These are phyloP conservation scores for Nanorana parkeri DNA, from an alignment of 2,113 vertebrate genomes.

Conservation along the genomic window DNA sequence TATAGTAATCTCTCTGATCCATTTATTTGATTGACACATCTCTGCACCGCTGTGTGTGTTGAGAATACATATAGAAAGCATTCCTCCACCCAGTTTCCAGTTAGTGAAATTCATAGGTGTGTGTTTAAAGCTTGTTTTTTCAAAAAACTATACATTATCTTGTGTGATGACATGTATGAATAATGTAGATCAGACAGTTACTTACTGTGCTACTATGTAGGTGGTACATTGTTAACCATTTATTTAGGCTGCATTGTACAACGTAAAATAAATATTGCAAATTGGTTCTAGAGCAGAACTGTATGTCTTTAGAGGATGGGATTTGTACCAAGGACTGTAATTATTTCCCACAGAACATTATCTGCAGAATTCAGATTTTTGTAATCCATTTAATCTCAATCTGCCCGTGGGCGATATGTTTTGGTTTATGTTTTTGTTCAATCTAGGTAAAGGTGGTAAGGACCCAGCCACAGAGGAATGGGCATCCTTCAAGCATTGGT, in stretches of 20 bases:
- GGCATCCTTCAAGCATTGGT: conserved; percentile 6
- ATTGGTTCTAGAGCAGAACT: neutral
- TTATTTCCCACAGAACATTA: neutral
- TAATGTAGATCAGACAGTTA: neutral
- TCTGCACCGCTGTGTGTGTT: too few relatives aligned
- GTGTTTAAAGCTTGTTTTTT: neutral
- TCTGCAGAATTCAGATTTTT: neutral
- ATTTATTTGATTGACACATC: too few relatives aligned
- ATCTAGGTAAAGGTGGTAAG: neutral
- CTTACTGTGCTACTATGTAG: conserved; percentile 6
- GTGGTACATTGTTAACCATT: neutral
- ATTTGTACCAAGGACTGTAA: neutral
- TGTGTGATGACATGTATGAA: neutral
- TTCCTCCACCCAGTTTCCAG: too few relatives aligned
- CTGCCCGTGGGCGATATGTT: neutral
- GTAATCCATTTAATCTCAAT: neutral
- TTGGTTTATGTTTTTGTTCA: neutral
- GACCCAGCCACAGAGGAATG: neutral
- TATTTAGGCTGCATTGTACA: neutral
- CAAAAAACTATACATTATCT: neutral
- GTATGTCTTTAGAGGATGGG: neutral
- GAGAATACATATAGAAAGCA: too few relatives aligned
- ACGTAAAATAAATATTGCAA: neutral
- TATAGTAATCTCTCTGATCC: too few relatives aligned
- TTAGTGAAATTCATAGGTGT: too few relatives aligned